These are phyloP conservation scores for Cavia aperea DNA, from an alignment of 2,113 vertebrate species.

Conservation along the genomic window DNA sequence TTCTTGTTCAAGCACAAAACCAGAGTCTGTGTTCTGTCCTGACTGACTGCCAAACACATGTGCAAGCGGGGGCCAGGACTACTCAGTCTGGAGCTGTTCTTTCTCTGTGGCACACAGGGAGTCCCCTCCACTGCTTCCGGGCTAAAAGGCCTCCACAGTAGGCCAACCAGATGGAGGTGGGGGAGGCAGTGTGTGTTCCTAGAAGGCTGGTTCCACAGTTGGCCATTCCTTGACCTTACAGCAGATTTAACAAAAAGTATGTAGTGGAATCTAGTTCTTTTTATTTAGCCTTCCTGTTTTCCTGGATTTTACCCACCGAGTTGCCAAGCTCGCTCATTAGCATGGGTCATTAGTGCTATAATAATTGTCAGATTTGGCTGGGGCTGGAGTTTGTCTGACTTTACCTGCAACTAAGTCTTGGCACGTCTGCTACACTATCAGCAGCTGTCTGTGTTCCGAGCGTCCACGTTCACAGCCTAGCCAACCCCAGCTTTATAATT, in stretches of 20 bases:
- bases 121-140: not conserved
- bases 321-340: not conserved
- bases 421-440: not conserved
- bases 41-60: not conserved
- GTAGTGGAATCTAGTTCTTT: not conserved
- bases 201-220: not conserved
- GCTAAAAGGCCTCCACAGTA: accelerated
- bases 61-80: not conserved
- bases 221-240: not conserved
- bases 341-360: not conserved
- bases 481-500: not conserved
- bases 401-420: not conserved
- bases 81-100: not conserved
- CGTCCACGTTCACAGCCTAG: not conserved
- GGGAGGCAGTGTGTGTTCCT: not conserved
- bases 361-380: not conserved
- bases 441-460: not conserved
- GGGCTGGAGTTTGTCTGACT: not conserved
- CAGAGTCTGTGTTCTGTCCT: not conserved
- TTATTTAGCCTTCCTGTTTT: not conserved
- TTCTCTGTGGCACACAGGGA: accelerated
- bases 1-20: not conserved
- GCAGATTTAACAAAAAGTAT: not conserved
- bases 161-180: not conserved
- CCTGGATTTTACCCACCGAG: not conserved